These are phyloP conservation scores for Nannoperca obscura DNA, from an alignment of 2,797 vertebrate species.

Conservation along the genomic window DNA sequence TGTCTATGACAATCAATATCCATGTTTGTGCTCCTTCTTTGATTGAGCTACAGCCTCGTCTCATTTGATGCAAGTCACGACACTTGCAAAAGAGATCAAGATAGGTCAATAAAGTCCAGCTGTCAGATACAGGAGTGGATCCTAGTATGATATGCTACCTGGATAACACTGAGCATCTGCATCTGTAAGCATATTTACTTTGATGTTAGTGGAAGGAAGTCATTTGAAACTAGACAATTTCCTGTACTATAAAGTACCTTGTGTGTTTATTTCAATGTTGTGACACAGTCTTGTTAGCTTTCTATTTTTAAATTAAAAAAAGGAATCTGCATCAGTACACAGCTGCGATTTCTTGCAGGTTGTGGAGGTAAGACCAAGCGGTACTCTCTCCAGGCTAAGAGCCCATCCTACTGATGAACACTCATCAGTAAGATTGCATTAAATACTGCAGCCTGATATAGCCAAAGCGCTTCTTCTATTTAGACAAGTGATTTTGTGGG, in stretches of 20 bases:
- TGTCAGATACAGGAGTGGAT: not conserved
- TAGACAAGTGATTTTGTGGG: slow-evolving; percentile 44
- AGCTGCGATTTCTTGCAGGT: not conserved
- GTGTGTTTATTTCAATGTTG: not conserved
- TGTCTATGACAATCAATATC: slow-evolving; percentile 9
- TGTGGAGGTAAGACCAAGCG: not conserved
- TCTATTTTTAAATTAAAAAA: not conserved
- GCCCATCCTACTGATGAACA: slow-evolving; percentile 10
- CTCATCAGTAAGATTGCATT: slow-evolving; percentile 1
- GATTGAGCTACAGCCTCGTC: not conserved
- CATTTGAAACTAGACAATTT: not conserved
- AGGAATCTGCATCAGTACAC: not conserved
- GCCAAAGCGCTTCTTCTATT: slow-evolving; percentile 39
- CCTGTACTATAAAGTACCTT: not conserved
- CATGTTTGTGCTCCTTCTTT: slow-evolving; percentile 1
- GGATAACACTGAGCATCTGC: not conserved
- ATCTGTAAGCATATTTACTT: not conserved
- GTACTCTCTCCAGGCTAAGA: not conserved
- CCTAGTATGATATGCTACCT: not conserved
- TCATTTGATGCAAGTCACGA: slow-evolving; percentile 13
- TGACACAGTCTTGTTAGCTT: not conserved
- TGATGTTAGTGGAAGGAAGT: not conserved
- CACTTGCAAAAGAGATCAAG: slow-evolving; percentile 8
- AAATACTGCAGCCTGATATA: slow-evolving; percentile 28
- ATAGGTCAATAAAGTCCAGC: slow-evolving; percentile 6